Percentiles rank a stretch among this genome's conserved stretches.
These are phyloP conservation scores for Callorhinus ursinus DNA, from an alignment of 2,113 vertebrate species.

Conservation along the genomic window DNA sequence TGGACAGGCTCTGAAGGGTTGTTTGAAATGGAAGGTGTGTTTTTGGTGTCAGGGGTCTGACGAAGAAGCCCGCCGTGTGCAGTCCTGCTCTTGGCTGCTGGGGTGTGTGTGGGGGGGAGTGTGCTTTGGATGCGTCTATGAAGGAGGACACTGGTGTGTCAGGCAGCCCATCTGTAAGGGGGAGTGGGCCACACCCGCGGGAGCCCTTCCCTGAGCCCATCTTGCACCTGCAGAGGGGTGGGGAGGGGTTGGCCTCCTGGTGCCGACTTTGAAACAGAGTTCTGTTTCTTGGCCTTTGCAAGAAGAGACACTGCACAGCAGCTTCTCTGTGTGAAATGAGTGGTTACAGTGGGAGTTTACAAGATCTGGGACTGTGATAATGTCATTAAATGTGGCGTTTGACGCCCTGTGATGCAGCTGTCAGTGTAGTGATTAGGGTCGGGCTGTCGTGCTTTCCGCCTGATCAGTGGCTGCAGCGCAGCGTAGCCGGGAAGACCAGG, in stretches of 20 bases:
- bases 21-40: neutral
- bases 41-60: too few relatives aligned
- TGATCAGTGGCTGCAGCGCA: neutral
- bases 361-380: neutral
- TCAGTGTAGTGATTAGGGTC: neutral
- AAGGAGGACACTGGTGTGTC: neutral
- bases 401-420: rapidly evolving
- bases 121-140: neutral
- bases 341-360: too few relatives aligned
- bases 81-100: neutral
- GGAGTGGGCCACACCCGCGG: neutral
- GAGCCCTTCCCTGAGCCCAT: neutral
- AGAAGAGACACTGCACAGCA: too few relatives aligned
- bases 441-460: neutral
- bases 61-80: rapidly evolving
- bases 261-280: neutral
- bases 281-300: neutral
- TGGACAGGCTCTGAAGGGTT: neutral
- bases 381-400: rapidly evolving
- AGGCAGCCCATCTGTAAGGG: neutral
- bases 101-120: neutral
- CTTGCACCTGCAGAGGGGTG: neutral
- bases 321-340: neutral
- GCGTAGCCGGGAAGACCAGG: neutral
- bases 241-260: rapidly evolving